Evolutionary conservation across 2,113 vertebrate genomes (phyloP), one percentile per base, ranked within the genome.

Genomic region (Xenopus borealis): DNA sequence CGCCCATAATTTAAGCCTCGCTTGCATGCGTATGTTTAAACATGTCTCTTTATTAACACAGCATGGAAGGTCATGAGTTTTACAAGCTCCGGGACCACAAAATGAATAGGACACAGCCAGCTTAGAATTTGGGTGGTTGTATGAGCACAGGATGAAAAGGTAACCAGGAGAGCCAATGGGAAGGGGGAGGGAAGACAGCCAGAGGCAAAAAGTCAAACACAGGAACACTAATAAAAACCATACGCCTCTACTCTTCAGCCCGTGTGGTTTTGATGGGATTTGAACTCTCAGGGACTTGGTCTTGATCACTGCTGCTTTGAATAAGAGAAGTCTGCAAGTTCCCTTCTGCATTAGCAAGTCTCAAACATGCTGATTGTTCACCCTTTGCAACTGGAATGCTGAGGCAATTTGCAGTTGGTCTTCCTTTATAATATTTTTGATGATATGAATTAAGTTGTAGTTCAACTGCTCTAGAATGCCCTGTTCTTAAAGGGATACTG

Each of bases 211-310:
- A 90, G 91, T 93, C 90, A 92, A 86, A 79, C 83, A 82, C 84
- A 84, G 85, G 81, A 72, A 81, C 47, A 72, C 82, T 95, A 96
- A 95, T 95, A 85, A 71, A 86, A 91, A 94, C 91, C 94, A 95
- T 89, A 91, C 91, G 88, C 71, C 71, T 69, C 81, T 79, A 84
- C 86, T 87, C 81, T 87, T 84, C 83, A 85, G 79, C 79, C 85
- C 71, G 46, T 86, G 80, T 84, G 83, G 73, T 75, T 88, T 86
- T 86, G 83, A 88, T 88, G 82, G 80, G 83, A 83, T 85, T 83
- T 85, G 86, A 82, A 78, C 78, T 79, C 83, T 76, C 82, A 81
- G 86, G 79, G 79, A 82, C 83, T 74, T 52, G 72, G 78, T 77
- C 81, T 83, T 79, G 76, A 82, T 83, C 83, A 75, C 82, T 79